Evolutionary conservation across 2,888 invertebrate genomes (phyloP), one percentile per base, ranked within the genome.

Genomic region (Erebia aethiops): DNA sequence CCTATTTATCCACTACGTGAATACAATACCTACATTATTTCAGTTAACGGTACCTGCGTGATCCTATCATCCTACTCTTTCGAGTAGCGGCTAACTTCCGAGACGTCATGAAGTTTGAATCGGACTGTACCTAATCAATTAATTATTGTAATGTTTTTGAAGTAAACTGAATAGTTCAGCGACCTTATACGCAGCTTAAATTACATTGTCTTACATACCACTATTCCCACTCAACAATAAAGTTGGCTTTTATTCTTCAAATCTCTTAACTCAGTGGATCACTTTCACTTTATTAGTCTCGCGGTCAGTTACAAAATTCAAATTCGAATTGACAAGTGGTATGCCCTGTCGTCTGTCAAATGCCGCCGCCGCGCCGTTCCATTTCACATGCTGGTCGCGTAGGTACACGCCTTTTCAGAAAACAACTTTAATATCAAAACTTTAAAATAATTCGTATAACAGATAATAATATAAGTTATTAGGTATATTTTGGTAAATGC

Each of bases 311-410:
- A 61, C 60, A 43, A 61, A 49, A 62, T 62, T 62, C 49, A 62
- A 61, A 49, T 4, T 61, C 13, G 13, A 46, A 61, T 46, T 46
- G 13, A 21, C 14, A 41, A 43, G 14, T 43, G 60, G 18, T 8
- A 35, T 35, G 35, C 35, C 0, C 35, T 35, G 35, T 35, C 35
- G 35, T 35, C 35, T 35, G 35, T 35, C 35, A 35, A 35, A 35
- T 2, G 26, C 5, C 18, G 49, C 7, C 49, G 14, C 7, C 61
- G 68, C 49, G 14, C 7, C 61, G 68, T 68, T 71, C 61, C 67
- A 54, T 71, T 73, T 96, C 58, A 69, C 69, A 41, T 13, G n/a
- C 16, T 54, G 46, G 3, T 21, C 46, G 35, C 63, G n/a, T n/a
- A n/a, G n/a, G n/a, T 60, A 18, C 13, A 61, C 61, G 18, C 41